Evolutionary conservation across 2,888 invertebrate species (phyloP).

Genomic region (Schizotus pectinicornis): DNA sequence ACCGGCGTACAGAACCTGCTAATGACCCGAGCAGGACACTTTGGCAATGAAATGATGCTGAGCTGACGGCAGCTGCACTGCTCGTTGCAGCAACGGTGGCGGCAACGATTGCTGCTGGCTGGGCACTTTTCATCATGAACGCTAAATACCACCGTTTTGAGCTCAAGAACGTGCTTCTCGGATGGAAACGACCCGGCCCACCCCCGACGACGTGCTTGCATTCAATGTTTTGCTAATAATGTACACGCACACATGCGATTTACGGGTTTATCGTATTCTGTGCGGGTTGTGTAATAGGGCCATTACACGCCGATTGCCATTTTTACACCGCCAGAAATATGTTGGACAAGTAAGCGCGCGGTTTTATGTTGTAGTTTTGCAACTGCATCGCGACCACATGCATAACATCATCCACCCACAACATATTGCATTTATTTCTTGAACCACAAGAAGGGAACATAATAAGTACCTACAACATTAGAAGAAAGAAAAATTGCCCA

Average conservation of each 20-base stretch:
- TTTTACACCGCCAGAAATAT: no score
- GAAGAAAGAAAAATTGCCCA: no score
- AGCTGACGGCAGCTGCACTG: slow-evolving; percentile 15
- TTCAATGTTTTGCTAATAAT: slow-evolving; percentile 20
- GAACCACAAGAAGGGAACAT: no score
- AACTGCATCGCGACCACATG: no score
- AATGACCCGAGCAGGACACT: slow-evolving; percentile 29
- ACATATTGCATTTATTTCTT: no score
- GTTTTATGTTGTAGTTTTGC: no score
- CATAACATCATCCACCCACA: no score
- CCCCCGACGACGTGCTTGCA: slow-evolving; percentile 19
- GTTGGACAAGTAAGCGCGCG: no score
- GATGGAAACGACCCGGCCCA: slow-evolving; percentile 18
- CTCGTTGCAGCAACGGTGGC: neutral
- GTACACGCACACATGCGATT: slow-evolving; percentile 9
- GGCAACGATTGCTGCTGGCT: no score
- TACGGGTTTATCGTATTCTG: slow-evolving; percentile 21
- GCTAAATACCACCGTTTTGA: slow-evolving; percentile 21
- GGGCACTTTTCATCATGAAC: slow-evolving; percentile 7
- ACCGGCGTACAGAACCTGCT: slow-evolving; percentile 16
- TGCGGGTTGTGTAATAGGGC: slow-evolving; percentile 14
- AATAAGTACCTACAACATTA: no score
- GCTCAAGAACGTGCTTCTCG: slow-evolving; percentile 23
- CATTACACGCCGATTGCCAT: slow-evolving; percentile 20
- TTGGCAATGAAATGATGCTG: slow-evolving; percentile 5